Conservation (phyloP, 2,888 invertebrate species). For the Miltochrista miniata region DNA sequence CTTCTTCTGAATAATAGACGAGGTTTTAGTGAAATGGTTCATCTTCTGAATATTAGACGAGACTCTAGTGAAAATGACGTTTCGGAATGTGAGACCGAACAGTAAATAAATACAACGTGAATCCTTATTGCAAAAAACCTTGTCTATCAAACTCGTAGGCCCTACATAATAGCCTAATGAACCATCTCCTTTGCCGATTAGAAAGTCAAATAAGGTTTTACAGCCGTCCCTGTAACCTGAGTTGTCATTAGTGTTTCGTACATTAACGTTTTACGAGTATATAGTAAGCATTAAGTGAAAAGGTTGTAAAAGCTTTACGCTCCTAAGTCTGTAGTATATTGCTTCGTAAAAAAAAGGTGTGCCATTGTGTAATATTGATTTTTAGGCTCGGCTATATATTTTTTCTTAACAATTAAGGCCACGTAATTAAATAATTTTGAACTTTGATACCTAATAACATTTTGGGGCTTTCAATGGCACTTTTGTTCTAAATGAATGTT, state of each 20-base stretch:
- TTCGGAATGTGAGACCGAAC: too few species aligned
- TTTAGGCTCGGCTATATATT: too few species aligned
- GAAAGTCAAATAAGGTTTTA: constrained; percentile 7
- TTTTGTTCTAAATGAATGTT: too few species aligned
- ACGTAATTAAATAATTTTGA: neutral
- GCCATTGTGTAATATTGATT: neutral
- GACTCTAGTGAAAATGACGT: too few species aligned
- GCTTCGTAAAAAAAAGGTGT: neutral
- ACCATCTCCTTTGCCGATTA: constrained; percentile 4
- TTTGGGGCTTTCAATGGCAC: too few species aligned
- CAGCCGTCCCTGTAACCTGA: constrained; percentile 1
- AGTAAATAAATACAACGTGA: too few species aligned
- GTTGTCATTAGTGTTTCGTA: constrained; percentile 6
- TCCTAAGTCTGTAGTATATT: neutral
- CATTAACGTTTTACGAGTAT: constrained; percentile 10
- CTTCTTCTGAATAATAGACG: too few species aligned
- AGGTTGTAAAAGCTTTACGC: constrained; percentile 7
- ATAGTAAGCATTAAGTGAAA: constrained; percentile 6
- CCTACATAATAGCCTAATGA: neutral
- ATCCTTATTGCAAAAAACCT: too few species aligned
- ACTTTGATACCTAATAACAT: too few species aligned
- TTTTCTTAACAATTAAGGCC: constrained; percentile 8
- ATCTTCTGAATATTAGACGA: too few species aligned
- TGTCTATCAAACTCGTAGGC: too few species aligned
- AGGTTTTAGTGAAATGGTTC: too few species aligned